Evolutionary conservation across 1,140 invertebrate species (phyloP).

Genomic region (Solenopsis fugax): DNA sequence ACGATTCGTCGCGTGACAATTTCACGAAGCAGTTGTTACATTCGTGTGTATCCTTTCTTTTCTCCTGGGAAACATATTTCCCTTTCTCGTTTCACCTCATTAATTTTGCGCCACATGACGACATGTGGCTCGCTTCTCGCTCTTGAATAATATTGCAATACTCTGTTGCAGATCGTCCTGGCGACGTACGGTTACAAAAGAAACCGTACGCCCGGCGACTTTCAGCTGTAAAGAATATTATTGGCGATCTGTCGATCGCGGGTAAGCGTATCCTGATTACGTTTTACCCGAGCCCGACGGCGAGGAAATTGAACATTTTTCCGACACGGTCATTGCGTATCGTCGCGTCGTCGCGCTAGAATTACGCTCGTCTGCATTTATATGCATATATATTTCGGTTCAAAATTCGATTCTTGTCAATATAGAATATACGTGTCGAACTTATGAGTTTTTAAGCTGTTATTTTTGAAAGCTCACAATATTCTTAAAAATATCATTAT

Average conservation of each 20-base stretch:
- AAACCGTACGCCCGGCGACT: conserved; percentile 7
- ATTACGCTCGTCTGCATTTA: conserved; percentile 27
- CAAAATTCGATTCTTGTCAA: not conserved
- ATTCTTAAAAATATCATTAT: not conserved
- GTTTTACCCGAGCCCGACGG: conserved; percentile 18
- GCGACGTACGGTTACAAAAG: conserved; percentile 18
- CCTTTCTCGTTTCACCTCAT: not conserved
- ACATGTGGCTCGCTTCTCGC: not conserved
- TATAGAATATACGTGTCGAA: not conserved
- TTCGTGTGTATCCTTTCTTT: not conserved
- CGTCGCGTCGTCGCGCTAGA: not conserved
- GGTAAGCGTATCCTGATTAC: conserved; percentile 33
- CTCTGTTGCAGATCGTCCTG: not conserved
- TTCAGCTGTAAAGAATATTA: conserved; percentile 55
- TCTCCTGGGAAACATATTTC: not conserved
- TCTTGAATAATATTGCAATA: not conserved
- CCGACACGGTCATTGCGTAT: conserved; percentile 8
- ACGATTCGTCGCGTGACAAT: not conserved
- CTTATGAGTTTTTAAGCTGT: not conserved
- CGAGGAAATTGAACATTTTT: conserved; percentile 59
- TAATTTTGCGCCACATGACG: conserved; percentile 11
- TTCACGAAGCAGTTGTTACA: not conserved
- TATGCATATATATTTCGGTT: not conserved
- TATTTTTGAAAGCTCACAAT: not conserved
- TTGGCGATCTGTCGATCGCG: conserved; percentile 52